These are phyloP conservation scores for Saiga tatarica DNA, from an alignment of 2,113 vertebrate genomes.

Conservation along the genomic window DNA sequence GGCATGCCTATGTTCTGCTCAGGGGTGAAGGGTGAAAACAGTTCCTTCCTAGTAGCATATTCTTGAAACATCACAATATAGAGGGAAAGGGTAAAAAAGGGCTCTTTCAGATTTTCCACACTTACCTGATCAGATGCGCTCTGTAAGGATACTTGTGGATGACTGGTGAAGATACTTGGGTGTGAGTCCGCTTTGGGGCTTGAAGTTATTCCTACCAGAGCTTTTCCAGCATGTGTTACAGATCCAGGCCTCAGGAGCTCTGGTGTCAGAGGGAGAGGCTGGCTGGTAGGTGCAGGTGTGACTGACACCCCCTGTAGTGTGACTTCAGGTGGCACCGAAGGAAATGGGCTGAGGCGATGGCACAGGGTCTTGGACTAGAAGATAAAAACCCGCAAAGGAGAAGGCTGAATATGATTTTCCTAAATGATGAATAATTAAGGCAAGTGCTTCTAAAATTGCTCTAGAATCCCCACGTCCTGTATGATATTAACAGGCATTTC, in stretches of 20 bases:
- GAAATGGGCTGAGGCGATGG: not conserved
- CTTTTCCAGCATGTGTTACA: not conserved
- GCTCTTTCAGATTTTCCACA: not conserved
- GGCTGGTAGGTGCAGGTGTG: not conserved
- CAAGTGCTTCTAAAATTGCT: not conserved
- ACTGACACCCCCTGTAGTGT: not conserved
- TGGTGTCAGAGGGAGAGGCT: not conserved
- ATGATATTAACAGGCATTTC: not conserved
- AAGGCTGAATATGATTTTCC: not conserved
- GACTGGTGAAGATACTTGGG: not conserved
- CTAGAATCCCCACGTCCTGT: not conserved
- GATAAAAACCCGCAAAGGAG: not conserved
- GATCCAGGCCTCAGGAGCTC: not conserved
- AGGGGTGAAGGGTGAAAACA: not conserved
- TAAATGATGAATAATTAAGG: not conserved
- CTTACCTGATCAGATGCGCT: not conserved
- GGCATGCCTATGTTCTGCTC: not conserved
- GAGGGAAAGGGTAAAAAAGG: not conserved
- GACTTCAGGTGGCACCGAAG: not conserved
- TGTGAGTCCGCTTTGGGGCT: not conserved
- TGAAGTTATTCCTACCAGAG: not conserved
- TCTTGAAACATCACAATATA: not conserved
- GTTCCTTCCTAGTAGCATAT: not conserved
- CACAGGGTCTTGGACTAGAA: slow-evolving; percentile 14
- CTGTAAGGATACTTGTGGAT: not conserved